Conservation (phyloP, 2,888 invertebrate species). For the Ctena decussata region DNA sequence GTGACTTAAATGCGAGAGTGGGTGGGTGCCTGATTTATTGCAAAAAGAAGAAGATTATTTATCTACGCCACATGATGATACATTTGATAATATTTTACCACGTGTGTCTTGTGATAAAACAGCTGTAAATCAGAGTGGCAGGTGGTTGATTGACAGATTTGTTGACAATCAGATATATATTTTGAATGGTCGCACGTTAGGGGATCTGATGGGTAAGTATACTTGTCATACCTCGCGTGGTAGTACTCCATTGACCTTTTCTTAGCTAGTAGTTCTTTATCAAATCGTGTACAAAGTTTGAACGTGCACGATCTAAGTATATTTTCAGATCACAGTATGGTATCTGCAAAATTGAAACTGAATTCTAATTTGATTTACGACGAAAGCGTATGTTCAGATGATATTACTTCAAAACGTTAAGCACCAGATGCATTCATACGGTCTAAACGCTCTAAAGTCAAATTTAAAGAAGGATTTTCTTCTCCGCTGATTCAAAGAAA, state of each 20-base stretch:
- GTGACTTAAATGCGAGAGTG: too few relatives aligned
- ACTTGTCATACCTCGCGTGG: not conserved
- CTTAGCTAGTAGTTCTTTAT: not conserved
- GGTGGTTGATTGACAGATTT: not conserved
- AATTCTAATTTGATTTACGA: not conserved
- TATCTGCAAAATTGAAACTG: not conserved
- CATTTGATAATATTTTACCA: not conserved
- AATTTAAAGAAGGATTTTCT: not conserved
- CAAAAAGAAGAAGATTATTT: not conserved
- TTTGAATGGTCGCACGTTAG: not conserved
- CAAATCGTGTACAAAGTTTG: not conserved
- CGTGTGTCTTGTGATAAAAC: not conserved
- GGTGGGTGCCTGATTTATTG: too few relatives aligned
- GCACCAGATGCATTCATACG: not conserved
- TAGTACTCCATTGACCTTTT: not conserved
- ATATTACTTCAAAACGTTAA: not conserved
- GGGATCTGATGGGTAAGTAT: not conserved
- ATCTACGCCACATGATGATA: not conserved
- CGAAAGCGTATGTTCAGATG: too few relatives aligned
- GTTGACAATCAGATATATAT: not conserved
- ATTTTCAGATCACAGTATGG: not conserved
- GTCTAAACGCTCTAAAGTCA: not conserved
- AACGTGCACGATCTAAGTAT: not conserved
- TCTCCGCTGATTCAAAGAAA: not conserved
- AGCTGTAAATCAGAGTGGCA: not conserved